A percentile compares a stretch with the other conserved stretches of the same genome.
phyloP scores from a whole-genome alignment of 1,140 invertebrate genomes.

The Armadillidium nasatum region DNA sequence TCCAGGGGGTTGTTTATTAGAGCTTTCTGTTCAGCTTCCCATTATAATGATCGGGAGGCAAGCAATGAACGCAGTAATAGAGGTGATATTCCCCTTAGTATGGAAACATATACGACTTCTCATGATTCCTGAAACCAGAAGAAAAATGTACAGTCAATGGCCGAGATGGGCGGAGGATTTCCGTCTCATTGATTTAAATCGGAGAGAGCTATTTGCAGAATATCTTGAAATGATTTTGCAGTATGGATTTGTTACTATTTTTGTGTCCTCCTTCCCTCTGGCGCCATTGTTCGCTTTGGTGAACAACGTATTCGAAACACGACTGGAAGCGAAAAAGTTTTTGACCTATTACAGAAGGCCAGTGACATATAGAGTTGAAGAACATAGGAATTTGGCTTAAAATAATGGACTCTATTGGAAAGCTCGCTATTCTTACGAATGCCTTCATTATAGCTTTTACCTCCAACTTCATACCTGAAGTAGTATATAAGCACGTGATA shows the following conservation, averaged over 20 bases:
- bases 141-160: conserved; percentile 48
- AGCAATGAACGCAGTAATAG: conserved; percentile 60
- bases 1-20: conserved; percentile 86
- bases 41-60: conserved; percentile 96
- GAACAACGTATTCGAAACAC: conserved; percentile 85
- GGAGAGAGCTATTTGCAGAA: conserved; percentile 88
- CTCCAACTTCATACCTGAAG: conserved; percentile 89
- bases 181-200: conserved; percentile 79
- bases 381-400: conserved; percentile 90
- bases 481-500: conserved; percentile 69
- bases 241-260: conserved; percentile 85
- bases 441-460: conserved; percentile 98
- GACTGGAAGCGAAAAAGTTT: conserved; percentile 80
- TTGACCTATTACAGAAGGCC: conserved; percentile 76
- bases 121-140: conserved; percentile 50
- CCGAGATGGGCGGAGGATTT: conserved; percentile 87
- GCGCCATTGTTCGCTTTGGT: conserved; percentile 83
- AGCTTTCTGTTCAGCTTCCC: conserved; percentile 86
- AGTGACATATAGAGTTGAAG: conserved; percentile 73
- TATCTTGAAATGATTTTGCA: conserved; percentile 96
- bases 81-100: conserved; percentile 55
- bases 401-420: conserved; percentile 82
- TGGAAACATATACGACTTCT: conserved; percentile 48
- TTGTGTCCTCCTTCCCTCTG: conserved; percentile 82
- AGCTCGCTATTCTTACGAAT: conserved; percentile 87